phyloP scores from a whole-genome alignment of 2,797 vertebrate species.

The Pantherophis alleghaniensis region DNA sequence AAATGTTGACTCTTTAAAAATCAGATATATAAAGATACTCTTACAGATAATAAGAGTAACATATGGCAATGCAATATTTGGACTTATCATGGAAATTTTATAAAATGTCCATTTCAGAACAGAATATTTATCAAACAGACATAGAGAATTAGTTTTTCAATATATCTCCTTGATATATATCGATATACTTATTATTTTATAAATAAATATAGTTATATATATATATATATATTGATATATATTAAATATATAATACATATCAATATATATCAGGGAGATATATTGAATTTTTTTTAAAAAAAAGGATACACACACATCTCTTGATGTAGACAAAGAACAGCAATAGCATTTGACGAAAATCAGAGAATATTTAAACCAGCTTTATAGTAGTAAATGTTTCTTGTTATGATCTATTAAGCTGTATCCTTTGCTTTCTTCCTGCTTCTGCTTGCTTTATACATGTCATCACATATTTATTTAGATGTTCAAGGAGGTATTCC shows the following conservation, averaged over 20 bases:
- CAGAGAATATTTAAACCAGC: background rate
- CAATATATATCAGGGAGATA: background rate
- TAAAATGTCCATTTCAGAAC: constrained; percentile 7
- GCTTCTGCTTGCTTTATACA: background rate
- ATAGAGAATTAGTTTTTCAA: background rate
- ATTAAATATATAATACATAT: too few relatives aligned
- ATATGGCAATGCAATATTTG: background rate
- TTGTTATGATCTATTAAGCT: background rate
- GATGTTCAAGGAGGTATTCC: background rate
- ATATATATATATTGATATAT: too few relatives aligned
- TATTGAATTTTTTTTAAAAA: background rate
- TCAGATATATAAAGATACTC: background rate
- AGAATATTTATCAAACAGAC: constrained; percentile 24
- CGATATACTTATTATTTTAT: too few relatives aligned
- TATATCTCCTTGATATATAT: background rate
- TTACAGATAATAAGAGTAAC: constrained; percentile 1
- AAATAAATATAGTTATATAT: too few relatives aligned
- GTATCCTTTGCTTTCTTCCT: background rate
- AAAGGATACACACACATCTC: background rate
- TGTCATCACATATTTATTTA: background rate
- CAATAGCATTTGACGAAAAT: background rate
- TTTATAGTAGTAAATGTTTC: background rate
- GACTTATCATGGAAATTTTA: background rate
- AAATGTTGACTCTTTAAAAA: constrained; percentile 1
- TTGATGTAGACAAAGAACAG: constrained; percentile 10